These are phyloP conservation scores for Staurois parvus DNA, from an alignment of 2,797 vertebrate genomes.

Conservation along the genomic window DNA sequence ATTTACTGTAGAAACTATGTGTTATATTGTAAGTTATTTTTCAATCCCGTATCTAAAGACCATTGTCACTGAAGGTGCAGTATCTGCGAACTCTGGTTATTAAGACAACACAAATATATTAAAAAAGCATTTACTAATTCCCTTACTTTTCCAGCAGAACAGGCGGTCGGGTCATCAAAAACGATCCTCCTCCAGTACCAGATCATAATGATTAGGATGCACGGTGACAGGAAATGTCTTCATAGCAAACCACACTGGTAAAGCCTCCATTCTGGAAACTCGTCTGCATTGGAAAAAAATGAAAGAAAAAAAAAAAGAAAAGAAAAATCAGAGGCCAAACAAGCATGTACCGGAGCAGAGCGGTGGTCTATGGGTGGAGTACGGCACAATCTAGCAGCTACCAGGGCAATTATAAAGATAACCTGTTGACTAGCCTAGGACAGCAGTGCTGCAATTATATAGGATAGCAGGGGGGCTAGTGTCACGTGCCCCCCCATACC, in stretches of 20 bases:
- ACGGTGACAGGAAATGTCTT: slow-evolving; percentile 97
- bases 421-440: too few species aligned
- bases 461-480: too few species aligned
- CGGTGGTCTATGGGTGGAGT: too few species aligned
- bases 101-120: neutral
- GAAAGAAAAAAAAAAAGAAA: neutral
- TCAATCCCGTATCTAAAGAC: neutral
- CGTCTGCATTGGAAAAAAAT: slow-evolving; percentile 73
- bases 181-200: slow-evolving; percentile 98
- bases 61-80: too few species aligned
- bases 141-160: slow-evolving; percentile 97
- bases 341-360: neutral
- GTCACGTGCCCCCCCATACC: too few species aligned
- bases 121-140: neutral
- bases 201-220: slow-evolving; percentile 95
- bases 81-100: neutral
- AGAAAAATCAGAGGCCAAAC: neutral
- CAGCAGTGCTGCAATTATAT: too few species aligned
- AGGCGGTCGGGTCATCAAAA: slow-evolving; percentile 89
- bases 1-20: neutral
- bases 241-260: slow-evolving; percentile 98
- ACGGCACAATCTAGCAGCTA: too few species aligned
- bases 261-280: slow-evolving; percentile 98
- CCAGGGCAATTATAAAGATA: too few species aligned
- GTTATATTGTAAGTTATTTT: neutral